phyloP scores from a whole-genome alignment of 2,888 invertebrate species.

The Thumatha senex region DNA sequence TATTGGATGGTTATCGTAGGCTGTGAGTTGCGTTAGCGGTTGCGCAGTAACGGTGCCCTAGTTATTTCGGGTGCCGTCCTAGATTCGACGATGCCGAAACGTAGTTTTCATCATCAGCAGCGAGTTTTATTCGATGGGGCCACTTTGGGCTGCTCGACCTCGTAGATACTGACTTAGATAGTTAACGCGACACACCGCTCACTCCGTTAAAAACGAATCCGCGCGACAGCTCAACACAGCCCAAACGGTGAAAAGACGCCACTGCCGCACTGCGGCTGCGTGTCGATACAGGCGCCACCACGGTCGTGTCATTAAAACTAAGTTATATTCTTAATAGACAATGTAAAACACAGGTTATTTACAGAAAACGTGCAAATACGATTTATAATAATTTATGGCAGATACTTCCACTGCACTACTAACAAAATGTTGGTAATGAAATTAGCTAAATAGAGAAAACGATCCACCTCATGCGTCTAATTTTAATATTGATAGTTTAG shows the following conservation, averaged over 20 bases:
- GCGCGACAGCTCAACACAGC: conserved; percentile 1
- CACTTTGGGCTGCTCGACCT: conserved; percentile 67
- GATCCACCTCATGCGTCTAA: too few relatives aligned
- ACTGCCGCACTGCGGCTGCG: conserved; percentile 8
- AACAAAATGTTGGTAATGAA: too few relatives aligned
- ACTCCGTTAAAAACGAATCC: conserved; percentile 26
- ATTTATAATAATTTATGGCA: too few relatives aligned
- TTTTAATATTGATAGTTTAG: too few relatives aligned
- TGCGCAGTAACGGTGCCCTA: conserved; percentile 78
- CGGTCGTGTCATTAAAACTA: too few relatives aligned
- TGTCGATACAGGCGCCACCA: neutral
- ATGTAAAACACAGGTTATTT: too few relatives aligned
- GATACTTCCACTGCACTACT: too few relatives aligned
- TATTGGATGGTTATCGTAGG: conserved; percentile 47
- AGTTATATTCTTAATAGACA: too few relatives aligned
- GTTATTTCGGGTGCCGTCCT: conserved; percentile 80
- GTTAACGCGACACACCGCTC: conserved; percentile 40
- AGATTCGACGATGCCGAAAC: conserved; percentile 75
- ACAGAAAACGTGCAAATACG: too few relatives aligned
- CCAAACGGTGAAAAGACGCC: neutral
- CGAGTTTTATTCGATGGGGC: conserved; percentile 74
- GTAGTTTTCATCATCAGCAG: conserved; percentile 75
- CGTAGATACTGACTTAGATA: conserved; percentile 59
- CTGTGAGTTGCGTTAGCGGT: conserved; percentile 66
- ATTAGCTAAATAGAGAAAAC: too few relatives aligned